These are phyloP conservation scores for Aphyosemion australe DNA, from an alignment of 2,113 vertebrate genomes.

Conservation along the genomic window DNA sequence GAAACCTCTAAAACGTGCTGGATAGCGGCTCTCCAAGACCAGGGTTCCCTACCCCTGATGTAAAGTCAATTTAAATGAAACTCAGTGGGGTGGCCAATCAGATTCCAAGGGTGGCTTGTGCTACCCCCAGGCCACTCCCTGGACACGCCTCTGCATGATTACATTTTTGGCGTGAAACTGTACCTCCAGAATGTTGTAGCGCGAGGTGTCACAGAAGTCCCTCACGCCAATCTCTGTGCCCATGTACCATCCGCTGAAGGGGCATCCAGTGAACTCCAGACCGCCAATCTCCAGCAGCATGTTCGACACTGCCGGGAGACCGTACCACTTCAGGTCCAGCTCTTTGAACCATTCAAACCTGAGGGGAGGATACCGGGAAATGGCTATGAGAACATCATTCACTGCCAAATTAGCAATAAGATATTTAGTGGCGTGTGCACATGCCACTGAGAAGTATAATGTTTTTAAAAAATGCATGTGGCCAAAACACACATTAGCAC, in stretches of 20 bases:
- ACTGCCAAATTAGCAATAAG: slow-evolving; percentile 17
- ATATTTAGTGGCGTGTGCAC: neutral
- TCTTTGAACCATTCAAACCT: slow-evolving; percentile 96
- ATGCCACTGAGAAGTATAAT: neutral
- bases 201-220: slow-evolving; percentile 94
- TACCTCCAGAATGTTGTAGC: slow-evolving; percentile 98
- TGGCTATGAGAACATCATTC: neutral
- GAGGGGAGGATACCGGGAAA: slow-evolving; percentile 3
- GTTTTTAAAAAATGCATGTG: neutral
- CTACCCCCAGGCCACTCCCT: too few species aligned
- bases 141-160: too few species aligned
- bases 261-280: slow-evolving; percentile 92
- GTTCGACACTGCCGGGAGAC: slow-evolving; percentile 92
- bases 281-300: slow-evolving; percentile 97
- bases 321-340: slow-evolving; percentile 94
- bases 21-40: too few species aligned
- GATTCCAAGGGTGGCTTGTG: too few species aligned
- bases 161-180: slow-evolving; percentile 9
- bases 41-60: too few species aligned
- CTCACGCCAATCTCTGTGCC: slow-evolving; percentile 97
- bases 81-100: too few species aligned
- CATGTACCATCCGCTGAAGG: slow-evolving; percentile 99
- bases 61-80: too few species aligned
- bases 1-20: too few species aligned
- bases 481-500: slow-evolving; percentile 72